Evolutionary conservation across 2,113 vertebrate genomes (phyloP).

Genomic region (Butorides virescens): DNA sequence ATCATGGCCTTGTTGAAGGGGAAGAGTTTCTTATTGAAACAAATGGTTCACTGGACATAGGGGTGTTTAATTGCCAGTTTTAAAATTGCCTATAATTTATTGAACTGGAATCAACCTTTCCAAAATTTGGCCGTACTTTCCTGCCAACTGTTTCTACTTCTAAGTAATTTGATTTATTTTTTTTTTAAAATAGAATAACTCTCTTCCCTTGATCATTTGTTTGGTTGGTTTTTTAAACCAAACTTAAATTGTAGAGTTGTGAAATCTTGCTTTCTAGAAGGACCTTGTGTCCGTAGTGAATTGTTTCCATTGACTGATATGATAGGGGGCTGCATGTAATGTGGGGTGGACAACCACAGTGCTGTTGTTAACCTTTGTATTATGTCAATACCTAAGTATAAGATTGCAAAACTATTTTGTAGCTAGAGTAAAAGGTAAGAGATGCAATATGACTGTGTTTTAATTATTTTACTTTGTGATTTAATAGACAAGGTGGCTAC

Average conservation of each 20-base stretch:
- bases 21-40: not conserved
- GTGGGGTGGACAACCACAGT: not conserved
- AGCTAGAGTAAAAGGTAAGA: not conserved
- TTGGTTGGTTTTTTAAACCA: not conserved
- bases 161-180: not conserved
- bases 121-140: not conserved
- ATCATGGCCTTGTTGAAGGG: not conserved
- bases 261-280: not conserved
- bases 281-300: not conserved
- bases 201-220: not conserved
- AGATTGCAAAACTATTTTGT: not conserved
- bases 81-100: not conserved
- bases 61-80: not conserved
- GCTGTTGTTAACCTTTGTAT: not conserved
- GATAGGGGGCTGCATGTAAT: not conserved
- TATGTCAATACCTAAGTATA: not conserved
- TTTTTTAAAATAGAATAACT: not conserved
- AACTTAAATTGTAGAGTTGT: not conserved
- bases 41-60: not conserved
- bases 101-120: not conserved
- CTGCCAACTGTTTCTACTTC: not conserved
- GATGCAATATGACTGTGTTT: not conserved
- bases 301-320: not conserved
- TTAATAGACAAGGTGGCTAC: constrained; percentile 88
- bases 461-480: constrained; percentile 45